A percentile compares a stretch with the other conserved stretches of the same genome.
These are phyloP conservation scores for Diabrotica undecimpunctata DNA, from an alignment of 1,140 invertebrate species.

Conservation along the genomic window DNA sequence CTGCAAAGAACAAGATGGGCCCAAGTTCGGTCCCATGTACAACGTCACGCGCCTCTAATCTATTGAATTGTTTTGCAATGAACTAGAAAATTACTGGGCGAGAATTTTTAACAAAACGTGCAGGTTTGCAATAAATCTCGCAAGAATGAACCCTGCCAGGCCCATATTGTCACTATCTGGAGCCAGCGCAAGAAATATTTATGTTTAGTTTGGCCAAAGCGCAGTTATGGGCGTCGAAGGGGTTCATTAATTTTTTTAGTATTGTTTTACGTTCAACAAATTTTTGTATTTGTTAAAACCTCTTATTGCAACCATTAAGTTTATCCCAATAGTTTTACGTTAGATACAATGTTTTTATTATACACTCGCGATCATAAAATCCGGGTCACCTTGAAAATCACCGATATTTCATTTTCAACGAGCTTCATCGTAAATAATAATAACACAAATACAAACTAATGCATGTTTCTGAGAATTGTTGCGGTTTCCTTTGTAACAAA, in stretches of 20 bases:
- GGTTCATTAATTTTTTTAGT: neutral
- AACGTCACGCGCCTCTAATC: constrained; percentile 35
- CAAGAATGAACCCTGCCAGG: constrained; percentile 10
- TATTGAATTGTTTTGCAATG: constrained; percentile 40
- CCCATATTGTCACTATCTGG: constrained; percentile 22
- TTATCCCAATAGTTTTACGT: too few relatives aligned
- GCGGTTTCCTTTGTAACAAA: too few relatives aligned
- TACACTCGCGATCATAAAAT: too few relatives aligned
- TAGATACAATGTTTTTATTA: too few relatives aligned
- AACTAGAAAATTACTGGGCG: constrained; percentile 35
- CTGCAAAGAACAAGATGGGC: constrained; percentile 27
- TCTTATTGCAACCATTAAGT: too few relatives aligned
- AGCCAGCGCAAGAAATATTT: constrained; percentile 10
- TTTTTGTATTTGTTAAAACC: constrained; percentile 2
- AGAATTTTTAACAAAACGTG: constrained; percentile 37
- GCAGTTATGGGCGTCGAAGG: neutral
- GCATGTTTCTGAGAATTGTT: too few relatives aligned
- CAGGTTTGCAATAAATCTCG: constrained; percentile 27
- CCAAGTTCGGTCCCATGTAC: constrained; percentile 36
- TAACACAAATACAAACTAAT: too few relatives aligned
- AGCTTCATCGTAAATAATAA: too few relatives aligned
- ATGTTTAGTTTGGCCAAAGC: constrained; percentile 4
- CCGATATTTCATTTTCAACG: too few relatives aligned
- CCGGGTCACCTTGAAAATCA: too few relatives aligned
- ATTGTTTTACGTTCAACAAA: neutral